A percentile compares a stretch with the other conserved stretches of the same genome.
Evolutionary conservation across 1,140 invertebrate species (phyloP).

Genomic region (Batillaria attramentaria): DNA sequence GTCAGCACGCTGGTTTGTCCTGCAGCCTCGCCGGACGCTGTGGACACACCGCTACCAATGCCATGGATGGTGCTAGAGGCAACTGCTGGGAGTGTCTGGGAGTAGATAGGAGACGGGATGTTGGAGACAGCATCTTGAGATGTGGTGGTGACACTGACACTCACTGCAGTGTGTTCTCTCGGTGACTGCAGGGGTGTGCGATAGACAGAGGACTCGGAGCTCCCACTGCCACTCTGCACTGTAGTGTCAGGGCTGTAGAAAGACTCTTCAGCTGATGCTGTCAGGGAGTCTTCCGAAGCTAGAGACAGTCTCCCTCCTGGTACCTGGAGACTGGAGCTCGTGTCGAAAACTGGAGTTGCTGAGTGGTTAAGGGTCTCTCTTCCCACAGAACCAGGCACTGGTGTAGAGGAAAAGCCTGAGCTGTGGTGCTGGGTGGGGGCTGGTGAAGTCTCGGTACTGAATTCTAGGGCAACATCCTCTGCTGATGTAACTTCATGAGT

Average conservation of each 20-base stretch:
- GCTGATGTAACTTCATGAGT: too few species aligned
- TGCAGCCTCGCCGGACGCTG: background rate
- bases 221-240: slow-evolving; percentile 27
- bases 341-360: too few species aligned
- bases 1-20: background rate
- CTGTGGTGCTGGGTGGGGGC: too few species aligned
- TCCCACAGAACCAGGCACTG: too few species aligned
- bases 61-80: background rate
- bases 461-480: too few species aligned
- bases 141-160: background rate
- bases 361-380: too few species aligned
- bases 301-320: background rate
- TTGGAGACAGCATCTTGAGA: background rate
- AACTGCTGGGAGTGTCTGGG: background rate
- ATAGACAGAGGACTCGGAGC: slow-evolving; percentile 47
- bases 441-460: too few species aligned
- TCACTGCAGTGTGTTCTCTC: slow-evolving; percentile 11
- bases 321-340: background rate
- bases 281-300: background rate
- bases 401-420: too few species aligned
- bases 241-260: slow-evolving; percentile 3
- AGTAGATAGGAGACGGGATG: too few species aligned
- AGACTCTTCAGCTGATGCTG: slow-evolving; percentile 6
- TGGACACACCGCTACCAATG: background rate
- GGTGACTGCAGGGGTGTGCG: slow-evolving; percentile 60